Evolutionary conservation across 2,888 invertebrate species (phyloP), one percentile per base, ranked within the genome.

Genomic region (Tipula vernalis): DNA sequence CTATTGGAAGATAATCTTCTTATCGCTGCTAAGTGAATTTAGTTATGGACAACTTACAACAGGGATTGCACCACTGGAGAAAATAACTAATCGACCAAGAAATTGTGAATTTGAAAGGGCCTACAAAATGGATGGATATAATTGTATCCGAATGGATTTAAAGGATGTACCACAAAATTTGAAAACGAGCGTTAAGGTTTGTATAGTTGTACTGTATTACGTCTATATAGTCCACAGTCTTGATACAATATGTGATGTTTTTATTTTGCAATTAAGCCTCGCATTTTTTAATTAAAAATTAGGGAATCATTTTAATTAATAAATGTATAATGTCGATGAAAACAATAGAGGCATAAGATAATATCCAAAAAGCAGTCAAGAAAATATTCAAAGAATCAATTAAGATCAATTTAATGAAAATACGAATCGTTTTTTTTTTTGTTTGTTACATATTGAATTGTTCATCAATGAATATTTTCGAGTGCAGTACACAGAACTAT

Each of bases 101-200:
- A 36, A 83, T 36, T 83, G 83, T 39, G 36, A 83, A 39, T 83
- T 83, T 83, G 83, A 83, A 36, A 12, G 83, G n/a, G 83, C 83
- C 10, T 83, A 83, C 12, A 83, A 83, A 84, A 87, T 87, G 87
- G 41, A 86, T 36, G 87, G 87, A 28, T 87, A 87, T 57, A 86
- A 85, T 15, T 87, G 87, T 71, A 47, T 85, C n/a, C 86, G 86
- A 28, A 36, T 87, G 15, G 86, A 86, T 41, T 83, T 87, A 3
- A 83, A 83, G 12, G 42, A 83, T 8, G 44, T 87, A n/a, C 87
- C 87, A 10, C 86, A 71, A n/a, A 86, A 86, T 84, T 41, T 87
- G 6, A 87, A 86, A 84, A 71, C 86, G 15, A 86, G 86, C 12
- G 86, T 84, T 47, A 86, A 87, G 85, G 87, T 87, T 71, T 15